phyloP scores from a whole-genome alignment of 2,797 vertebrate species.

The Falco concolor region DNA sequence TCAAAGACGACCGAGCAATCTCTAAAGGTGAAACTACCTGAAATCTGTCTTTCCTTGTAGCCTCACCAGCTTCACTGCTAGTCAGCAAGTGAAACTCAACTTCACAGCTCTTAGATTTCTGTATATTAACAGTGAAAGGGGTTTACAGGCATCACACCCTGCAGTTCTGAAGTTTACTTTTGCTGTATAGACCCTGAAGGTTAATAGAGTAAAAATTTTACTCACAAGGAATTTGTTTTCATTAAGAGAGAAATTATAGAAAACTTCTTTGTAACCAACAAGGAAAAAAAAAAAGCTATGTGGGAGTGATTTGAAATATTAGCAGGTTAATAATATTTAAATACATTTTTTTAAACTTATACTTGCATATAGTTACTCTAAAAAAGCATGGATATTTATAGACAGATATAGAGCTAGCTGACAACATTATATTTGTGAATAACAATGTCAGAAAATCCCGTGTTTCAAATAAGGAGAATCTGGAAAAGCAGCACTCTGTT shows the following conservation, averaged over 20 bases:
- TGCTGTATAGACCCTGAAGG: background rate
- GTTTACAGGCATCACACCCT: background rate
- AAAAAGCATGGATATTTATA: background rate
- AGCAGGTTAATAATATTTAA: background rate
- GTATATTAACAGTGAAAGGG: background rate
- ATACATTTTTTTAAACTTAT: background rate
- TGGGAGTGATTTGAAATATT: background rate
- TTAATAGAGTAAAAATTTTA: background rate
- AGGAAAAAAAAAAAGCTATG: background rate
- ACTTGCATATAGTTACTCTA: background rate
- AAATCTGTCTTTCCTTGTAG: background rate
- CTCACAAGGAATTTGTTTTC: background rate
- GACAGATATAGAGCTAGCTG: background rate
- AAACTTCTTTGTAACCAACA: background rate
- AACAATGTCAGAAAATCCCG: background rate
- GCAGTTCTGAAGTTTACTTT: background rate
- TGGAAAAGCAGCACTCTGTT: constrained; percentile 15
- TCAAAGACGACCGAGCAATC: background rate
- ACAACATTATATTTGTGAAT: constrained; percentile 8
- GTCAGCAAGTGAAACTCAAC: background rate
- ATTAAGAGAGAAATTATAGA: background rate
- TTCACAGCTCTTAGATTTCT: background rate
- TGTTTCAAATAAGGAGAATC: constrained; percentile 23
- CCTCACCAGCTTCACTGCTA: background rate
- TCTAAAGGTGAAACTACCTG: background rate